Conservation (phyloP, 2,797 vertebrate genomes). For the Melanotaenia maccullochi region DNA sequence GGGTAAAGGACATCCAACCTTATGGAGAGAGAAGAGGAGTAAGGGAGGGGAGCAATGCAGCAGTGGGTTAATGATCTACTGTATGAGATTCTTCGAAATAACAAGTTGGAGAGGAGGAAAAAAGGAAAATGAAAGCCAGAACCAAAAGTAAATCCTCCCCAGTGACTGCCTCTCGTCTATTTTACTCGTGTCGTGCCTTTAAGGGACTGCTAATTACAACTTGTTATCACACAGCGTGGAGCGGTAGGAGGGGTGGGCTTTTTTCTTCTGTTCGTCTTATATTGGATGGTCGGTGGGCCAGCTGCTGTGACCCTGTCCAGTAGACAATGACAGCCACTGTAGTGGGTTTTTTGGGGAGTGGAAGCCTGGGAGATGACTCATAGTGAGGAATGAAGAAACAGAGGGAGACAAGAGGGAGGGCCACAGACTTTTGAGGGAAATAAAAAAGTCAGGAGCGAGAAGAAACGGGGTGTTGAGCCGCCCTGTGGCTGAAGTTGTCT, state of each 20-base stretch:
- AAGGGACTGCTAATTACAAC: conserved; percentile 70
- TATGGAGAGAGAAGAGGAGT: conserved; percentile 45
- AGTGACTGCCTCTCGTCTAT: conserved; percentile 45
- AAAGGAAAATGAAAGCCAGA: conserved; percentile 23
- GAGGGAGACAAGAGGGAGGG: conserved; percentile 45
- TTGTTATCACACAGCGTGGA: conserved; percentile 48
- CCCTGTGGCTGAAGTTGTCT: conserved; percentile 60
- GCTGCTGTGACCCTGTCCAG: conserved; percentile 32
- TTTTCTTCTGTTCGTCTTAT: conserved; percentile 11
- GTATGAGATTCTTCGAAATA: conserved; percentile 56
- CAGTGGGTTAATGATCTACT: conserved; percentile 66
- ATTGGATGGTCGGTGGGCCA: conserved; percentile 39
- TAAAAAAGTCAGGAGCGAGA: conserved; percentile 54
- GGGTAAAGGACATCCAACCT: conserved; percentile 65
- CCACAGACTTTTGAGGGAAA: conserved; percentile 52
- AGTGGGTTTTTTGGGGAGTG: conserved; percentile 64
- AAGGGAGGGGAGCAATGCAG: conserved; percentile 39
- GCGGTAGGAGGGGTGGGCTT: conserved; percentile 22
- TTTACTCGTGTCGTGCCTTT: conserved; percentile 58
- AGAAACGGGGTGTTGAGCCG: conserved; percentile 50
- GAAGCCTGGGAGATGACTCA: conserved; percentile 81
- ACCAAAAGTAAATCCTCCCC: conserved; percentile 34
- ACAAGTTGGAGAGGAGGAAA: conserved; percentile 38
- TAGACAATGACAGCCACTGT: conserved; percentile 80
- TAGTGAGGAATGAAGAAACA: conserved; percentile 71